phyloP scores from a whole-genome alignment of 2,888 invertebrate genomes.

The Scaptomyza parva region DNA sequence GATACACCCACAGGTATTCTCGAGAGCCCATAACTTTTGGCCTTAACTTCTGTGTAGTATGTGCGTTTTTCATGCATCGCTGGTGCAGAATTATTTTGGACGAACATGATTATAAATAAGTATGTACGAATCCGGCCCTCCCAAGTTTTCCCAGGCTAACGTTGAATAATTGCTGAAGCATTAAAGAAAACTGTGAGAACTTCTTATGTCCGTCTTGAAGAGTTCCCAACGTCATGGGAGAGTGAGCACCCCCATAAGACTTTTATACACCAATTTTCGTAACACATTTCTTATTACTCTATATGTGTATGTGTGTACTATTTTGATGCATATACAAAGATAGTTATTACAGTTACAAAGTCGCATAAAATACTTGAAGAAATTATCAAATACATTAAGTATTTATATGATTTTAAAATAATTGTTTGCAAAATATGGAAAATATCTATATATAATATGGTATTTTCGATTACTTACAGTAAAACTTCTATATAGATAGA shows the following conservation, averaged over 20 bases:
- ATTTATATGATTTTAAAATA: background rate
- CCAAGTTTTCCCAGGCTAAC: constrained; percentile 46
- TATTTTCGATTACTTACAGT: too few relatives aligned
- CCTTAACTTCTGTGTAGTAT: constrained; percentile 16
- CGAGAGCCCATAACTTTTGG: constrained; percentile 16
- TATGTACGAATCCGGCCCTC: constrained; percentile 41
- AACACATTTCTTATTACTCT: constrained; percentile 32
- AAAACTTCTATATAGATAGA: too few relatives aligned
- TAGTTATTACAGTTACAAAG: background rate
- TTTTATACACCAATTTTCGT: constrained; percentile 40
- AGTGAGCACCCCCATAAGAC: constrained; percentile 67
- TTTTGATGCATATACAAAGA: background rate
- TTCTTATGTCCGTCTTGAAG: constrained; percentile 75
- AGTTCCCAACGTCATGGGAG: constrained; percentile 84
- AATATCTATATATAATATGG: too few relatives aligned
- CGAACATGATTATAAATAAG: constrained; percentile 37
- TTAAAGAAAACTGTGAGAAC: constrained; percentile 70
- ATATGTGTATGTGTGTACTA: constrained; percentile 1
- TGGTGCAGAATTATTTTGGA: constrained; percentile 54
- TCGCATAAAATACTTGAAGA: background rate
- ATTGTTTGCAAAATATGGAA: background rate
- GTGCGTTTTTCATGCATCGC: constrained; percentile 61
- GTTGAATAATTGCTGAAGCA: constrained; percentile 65
- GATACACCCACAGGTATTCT: constrained; percentile 17
- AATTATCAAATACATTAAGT: background rate